These are phyloP conservation scores for Amblyteles armatorius DNA, from an alignment of 2,888 invertebrate species.

Conservation along the genomic window DNA sequence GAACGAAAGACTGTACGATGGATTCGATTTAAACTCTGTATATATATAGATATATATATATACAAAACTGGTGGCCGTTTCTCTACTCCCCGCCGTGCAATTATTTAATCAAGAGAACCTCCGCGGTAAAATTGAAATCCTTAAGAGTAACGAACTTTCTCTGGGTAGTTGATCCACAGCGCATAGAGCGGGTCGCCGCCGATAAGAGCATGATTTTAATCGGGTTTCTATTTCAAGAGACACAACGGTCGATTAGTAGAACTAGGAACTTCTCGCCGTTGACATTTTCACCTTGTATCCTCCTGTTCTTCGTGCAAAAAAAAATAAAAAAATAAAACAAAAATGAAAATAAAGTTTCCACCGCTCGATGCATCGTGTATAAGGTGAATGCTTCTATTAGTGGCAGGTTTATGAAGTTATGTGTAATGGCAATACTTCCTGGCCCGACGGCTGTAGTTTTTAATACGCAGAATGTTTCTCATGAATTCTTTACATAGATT, in stretches of 20 bases:
- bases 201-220: conserved; percentile 33
- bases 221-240: conserved; percentile 32
- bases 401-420: too few relatives aligned
- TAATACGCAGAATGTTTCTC: too few relatives aligned
- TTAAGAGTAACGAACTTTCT: conserved; percentile 47
- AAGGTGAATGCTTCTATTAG: not conserved
- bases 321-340: not conserved
- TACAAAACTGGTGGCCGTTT: not conserved
- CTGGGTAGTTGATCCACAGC: conserved; percentile 36
- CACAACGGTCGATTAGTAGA: not conserved
- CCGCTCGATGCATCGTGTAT: not conserved
- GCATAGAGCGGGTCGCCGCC: not conserved
- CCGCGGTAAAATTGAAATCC: conserved; percentile 36
- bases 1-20: conserved; percentile 10
- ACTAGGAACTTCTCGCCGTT: not conserved
- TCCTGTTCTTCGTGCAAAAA: not conserved
- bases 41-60: not conserved
- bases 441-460: too few relatives aligned
- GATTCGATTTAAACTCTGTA: conserved; percentile 24
- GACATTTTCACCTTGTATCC: not conserved
- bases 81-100: not conserved
- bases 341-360: too few relatives aligned
- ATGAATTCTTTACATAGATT: too few relatives aligned
- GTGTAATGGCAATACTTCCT: too few relatives aligned
- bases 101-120: conserved; percentile 11